Base-by-base conservation (phyloP, 2,797 vertebrate genomes). In the Eulemur coronatus region DNA sequence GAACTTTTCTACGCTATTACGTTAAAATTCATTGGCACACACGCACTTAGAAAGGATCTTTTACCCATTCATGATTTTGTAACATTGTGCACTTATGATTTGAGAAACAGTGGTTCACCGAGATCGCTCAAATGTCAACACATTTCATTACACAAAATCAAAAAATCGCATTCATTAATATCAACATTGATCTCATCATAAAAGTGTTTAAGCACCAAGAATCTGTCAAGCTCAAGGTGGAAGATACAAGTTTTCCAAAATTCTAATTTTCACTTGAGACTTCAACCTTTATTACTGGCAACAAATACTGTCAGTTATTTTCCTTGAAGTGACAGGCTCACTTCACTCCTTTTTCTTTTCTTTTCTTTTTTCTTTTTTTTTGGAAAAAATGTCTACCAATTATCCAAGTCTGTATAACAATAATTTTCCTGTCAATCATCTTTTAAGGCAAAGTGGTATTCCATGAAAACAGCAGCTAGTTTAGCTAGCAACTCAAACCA, bases 221-320 rank as follows among this genome's bases (percentile, higher is more conserved):
- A 35, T 41, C n/a, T 82, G 17, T 69, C 81, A 87, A 86, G 5
- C 38, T 75, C 72, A 85, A 35, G 41, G 30, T 57, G 28, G 43
- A 87, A 82, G 52, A 95, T 4, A 86, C 13, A 91, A 52, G 14
- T 63, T 87, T 89, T 86, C 67, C 59, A 89, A 75, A 81, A 50
- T 92, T 48, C 55, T 61, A 55, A 46, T 76, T 63, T 95, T 96
- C 35, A 91, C 75, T 82, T 87, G 8, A 35, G 75, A 89, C 59
- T 33, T 89, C 63, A 50, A 65, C 57, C 46, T 81, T 94, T 33
- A 94, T 65, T 93, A 78, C 12, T 78, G n/a, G 38, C 55, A 93
- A 86, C 48, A 82, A 93, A 87, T 82, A 63, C 35, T 63, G 52
- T 87, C 50, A 82, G 18, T 30, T 75, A 41, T 76, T 89, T 80